Evolutionary conservation across 1,140 invertebrate genomes (phyloP).

Genomic region (Drosophila nikananu): DNA sequence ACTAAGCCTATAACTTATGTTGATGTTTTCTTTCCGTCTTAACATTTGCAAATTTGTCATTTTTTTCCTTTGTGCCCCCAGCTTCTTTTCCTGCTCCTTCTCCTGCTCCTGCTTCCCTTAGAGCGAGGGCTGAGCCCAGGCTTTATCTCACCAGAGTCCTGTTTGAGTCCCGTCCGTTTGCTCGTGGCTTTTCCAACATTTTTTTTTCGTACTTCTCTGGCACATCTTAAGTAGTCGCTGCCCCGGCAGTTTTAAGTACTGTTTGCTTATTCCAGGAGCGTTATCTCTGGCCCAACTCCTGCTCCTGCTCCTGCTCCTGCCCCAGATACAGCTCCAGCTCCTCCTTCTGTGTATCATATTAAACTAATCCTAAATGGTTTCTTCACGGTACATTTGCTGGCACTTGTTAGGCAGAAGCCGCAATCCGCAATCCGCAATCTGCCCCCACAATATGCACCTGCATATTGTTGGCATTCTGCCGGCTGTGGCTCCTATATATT

Average conservation of each 20-base stretch:
- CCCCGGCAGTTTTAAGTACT: slow-evolving; percentile 80
- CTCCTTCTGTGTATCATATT: slow-evolving; percentile 73
- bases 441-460: slow-evolving; percentile 41
- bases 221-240: slow-evolving; percentile 67
- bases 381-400: slow-evolving; percentile 84
- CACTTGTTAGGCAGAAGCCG: slow-evolving; percentile 56
- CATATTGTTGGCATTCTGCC: slow-evolving; percentile 49
- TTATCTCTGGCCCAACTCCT: slow-evolving; percentile 46
- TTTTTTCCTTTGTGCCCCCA: slow-evolving; percentile 51
- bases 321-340: background rate
- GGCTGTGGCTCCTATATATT: slow-evolving; percentile 55
- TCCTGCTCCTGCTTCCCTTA: background rate
- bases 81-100: background rate
- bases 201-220: slow-evolving; percentile 17
- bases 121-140: slow-evolving; percentile 26
- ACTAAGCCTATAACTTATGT: slow-evolving; percentile 84
- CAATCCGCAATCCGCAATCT: slow-evolving; percentile 18
- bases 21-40: slow-evolving; percentile 83
- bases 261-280: slow-evolving; percentile 83
- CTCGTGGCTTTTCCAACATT: slow-evolving; percentile 30
- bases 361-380: slow-evolving; percentile 85
- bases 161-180: slow-evolving; percentile 53
- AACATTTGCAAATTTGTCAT: slow-evolving; percentile 84
- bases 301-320: background rate
- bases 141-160: slow-evolving; percentile 72